Evolutionary conservation across 2,888 invertebrate species (phyloP).

Genomic region (Phalangium opilio): DNA sequence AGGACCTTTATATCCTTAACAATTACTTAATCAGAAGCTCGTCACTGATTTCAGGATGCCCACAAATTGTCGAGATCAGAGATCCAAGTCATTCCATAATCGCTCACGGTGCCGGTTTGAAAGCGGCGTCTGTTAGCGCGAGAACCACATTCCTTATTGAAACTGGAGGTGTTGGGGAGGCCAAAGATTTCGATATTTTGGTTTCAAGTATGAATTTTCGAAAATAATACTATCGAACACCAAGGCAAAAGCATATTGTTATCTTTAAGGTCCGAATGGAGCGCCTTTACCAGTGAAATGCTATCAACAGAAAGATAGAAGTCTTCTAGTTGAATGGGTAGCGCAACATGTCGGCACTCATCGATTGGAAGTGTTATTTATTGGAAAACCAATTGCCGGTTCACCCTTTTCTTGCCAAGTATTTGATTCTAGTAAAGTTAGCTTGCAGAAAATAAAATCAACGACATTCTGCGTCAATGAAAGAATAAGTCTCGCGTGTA

Average conservation of each 20-base stretch:
- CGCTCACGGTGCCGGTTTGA: slow-evolving; percentile 64
- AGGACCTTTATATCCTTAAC: no score
- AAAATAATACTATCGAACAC: no score
- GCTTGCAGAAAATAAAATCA: slow-evolving; percentile 46
- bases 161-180: slow-evolving; percentile 46
- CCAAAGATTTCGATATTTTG: slow-evolving; percentile 74
- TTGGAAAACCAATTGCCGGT: slow-evolving; percentile 85
- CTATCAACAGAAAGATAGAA: slow-evolving; percentile 90
- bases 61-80: slow-evolving; percentile 42
- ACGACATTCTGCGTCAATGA: slow-evolving; percentile 17
- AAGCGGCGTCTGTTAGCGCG: slow-evolving; percentile 65
- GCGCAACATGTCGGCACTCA: slow-evolving; percentile 37
- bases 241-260: no score
- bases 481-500: slow-evolving; percentile 16
- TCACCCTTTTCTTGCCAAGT: slow-evolving; percentile 95
- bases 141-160: slow-evolving; percentile 77
- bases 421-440: slow-evolving; percentile 83
- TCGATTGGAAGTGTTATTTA: slow-evolving; percentile 69
- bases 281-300: slow-evolving; percentile 69
- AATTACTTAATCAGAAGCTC: no score
- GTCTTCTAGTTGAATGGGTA: slow-evolving; percentile 84
- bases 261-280: slow-evolving; percentile 19
- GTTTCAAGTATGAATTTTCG: slow-evolving; percentile 51
- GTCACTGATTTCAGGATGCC: slow-evolving; percentile 33
- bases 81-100: slow-evolving; percentile 53